Evolutionary conservation across 2,113 vertebrate species (phyloP), one percentile per base, ranked within the genome.

Genomic region (Semicossyphus pulcher): DNA sequence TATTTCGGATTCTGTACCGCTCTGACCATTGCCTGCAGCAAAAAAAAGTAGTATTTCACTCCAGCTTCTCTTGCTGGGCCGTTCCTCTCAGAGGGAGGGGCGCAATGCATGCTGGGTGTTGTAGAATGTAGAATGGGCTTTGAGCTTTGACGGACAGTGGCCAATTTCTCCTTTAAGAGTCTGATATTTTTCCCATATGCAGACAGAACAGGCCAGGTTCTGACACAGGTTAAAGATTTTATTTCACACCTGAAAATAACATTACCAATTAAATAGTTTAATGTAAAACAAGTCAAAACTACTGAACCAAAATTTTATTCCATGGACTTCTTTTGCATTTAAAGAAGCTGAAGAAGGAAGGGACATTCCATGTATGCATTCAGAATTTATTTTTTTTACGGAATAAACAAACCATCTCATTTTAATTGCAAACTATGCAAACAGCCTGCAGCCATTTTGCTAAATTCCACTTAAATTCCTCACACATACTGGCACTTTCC

Each of bases 391-490:
- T 37, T 1, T 49, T 63, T 63, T 37, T 39, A 72, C 23, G 53
- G 20, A 80, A 68, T 61, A 76, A 76, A 85, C 61, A 74, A 73
- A 64, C 29, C 26, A 31, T 20, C 66, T 82, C 9, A 54, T 79
- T 72, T 80, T 53, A 80, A 82, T 80, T 83, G 66, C 66, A 84
- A 76, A 84, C 28, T 41, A 45, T 51, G 28, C 28, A 25, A 56
- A 71, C 75, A 74, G 44, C 85, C 80, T 9, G 9, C 52, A 70
- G 84, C 37, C 59, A 53, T 60, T 64, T 67, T 29, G 20, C 48
- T 45, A 36, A 80, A 60, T 44, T 44, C 48, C n/a, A 28, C 26
- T 47, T 61, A 65, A 79, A 59, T 73, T 71, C 29, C 31, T 75
- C 42, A 34, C 74, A 9, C 44, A 79, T 26, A 47, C 42, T 2